Evolutionary conservation across 37 sponge, comb jelly and placozoan species (phyloP).

Genomic region (Dysidea cf. avara): DNA sequence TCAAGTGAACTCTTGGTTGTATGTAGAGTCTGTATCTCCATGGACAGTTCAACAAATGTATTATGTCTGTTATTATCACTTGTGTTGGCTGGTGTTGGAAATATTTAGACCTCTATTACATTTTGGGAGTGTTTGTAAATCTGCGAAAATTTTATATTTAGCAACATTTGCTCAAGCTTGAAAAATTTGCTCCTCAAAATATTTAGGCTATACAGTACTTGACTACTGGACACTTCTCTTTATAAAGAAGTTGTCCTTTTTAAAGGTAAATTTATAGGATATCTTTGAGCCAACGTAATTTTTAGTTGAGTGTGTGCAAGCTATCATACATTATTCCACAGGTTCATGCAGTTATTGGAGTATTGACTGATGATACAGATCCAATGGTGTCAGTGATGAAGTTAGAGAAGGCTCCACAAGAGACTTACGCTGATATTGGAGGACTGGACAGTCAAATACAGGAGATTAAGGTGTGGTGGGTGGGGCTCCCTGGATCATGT

Average conservation of each 20-base stretch:
- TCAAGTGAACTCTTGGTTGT: no score
- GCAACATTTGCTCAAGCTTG: no score
- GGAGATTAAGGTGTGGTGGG: constrained; percentile 84
- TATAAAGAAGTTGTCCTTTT: background rate
- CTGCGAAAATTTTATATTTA: no score
- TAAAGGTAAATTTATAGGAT: background rate
- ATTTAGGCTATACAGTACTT: background rate
- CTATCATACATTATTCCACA: constrained; percentile 29
- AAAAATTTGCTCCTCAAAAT: no score
- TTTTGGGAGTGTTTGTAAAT: no score
- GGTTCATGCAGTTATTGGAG: constrained; percentile 98
- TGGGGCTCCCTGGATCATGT: background rate
- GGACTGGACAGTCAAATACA: constrained; percentile 96
- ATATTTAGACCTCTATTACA: no score
- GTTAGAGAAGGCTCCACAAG: constrained; percentile 97
- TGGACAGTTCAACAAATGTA: no score
- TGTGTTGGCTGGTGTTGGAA: no score
- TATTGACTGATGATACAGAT: constrained; percentile 93
- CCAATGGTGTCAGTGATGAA: constrained; percentile 99
- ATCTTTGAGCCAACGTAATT: background rate
- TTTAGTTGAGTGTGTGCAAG: no score
- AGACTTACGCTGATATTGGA: constrained; percentile 98
- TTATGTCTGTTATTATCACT: no score
- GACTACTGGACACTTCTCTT: no score
- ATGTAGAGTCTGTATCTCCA: no score